Evolutionary conservation across 2,797 vertebrate species (phyloP), one percentile per base, ranked within the genome.

Genomic region (Amblyraja radiata): DNA sequence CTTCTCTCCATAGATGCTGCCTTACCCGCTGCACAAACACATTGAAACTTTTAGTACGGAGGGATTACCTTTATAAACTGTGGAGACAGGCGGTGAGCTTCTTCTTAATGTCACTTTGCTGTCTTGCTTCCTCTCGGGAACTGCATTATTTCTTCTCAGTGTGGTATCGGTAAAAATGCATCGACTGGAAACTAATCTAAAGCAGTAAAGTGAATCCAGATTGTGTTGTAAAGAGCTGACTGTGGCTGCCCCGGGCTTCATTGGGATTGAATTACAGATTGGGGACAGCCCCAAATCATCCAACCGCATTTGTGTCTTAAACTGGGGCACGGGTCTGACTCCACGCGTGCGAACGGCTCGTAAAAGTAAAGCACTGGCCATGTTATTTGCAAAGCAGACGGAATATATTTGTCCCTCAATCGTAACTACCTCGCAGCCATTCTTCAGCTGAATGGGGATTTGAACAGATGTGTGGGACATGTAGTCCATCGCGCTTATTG

Each of bases 51-150:
- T 86, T 28, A 86, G 28, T 65, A 63, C 28, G 11, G 28, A n/a
- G 83, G 36, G 39, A 93, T 95, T 95, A 99, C 98, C 98, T 98
- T 97, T 99, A 74, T 97, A 97, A 46, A 97, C 94, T 10, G 97
- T 93, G 4, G 98, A 97, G 6, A 96, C 10, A 58, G 94, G 93
- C 0, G 96, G 86, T 0, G 95, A 96, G 0, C 94, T 95, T 4
- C 94, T 95, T 73, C 95, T 97, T 0, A 98, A 94, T 0, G 97
- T 95, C 90, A 95, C 95, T 0, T 16, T 95, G 94, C 1, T 95
- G 95, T 93, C 93, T 58, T 0, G 93, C 23, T n/a, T 94, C 95
- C 1, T 96, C 95, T 0, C 93, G 91, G 0, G 94, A 94, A 23
- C 90, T 94, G 94, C 11, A 61, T 93, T 94, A 93, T 94, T 94